Conservation (phyloP, 2,888 invertebrate species). For the Rhamnusium bicolor region DNA sequence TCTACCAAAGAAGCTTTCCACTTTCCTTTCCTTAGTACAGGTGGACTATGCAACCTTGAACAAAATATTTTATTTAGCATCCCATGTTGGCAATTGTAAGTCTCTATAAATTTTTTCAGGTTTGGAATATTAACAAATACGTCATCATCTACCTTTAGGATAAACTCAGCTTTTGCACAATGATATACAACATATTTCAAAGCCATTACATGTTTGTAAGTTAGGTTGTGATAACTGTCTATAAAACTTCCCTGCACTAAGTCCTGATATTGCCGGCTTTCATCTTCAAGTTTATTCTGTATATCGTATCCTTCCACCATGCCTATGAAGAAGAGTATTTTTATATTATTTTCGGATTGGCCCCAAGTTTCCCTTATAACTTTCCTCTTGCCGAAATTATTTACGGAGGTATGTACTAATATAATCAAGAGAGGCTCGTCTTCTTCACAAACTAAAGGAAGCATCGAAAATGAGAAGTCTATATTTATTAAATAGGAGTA, state of each 20-base stretch:
- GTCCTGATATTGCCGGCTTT: conserved; percentile 76
- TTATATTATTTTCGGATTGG: background rate
- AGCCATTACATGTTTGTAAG: conserved; percentile 87
- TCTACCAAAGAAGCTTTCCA: conserved; percentile 82
- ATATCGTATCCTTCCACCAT: background rate
- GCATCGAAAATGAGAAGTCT: conserved; percentile 18
- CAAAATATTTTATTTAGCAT: conserved; percentile 28
- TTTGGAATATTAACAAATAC: conserved; percentile 77
- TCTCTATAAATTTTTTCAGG: conserved; percentile 69
- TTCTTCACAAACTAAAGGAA: conserved; percentile 1
- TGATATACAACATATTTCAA: conserved; percentile 82
- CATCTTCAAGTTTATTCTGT: conserved; percentile 66
- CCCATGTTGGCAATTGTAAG: background rate
- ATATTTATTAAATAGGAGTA: conserved; percentile 28
- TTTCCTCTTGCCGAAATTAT: conserved; percentile 77
- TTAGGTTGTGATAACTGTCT: conserved; percentile 86
- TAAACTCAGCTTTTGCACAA: conserved; percentile 76
- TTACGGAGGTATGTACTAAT: conserved; percentile 81
- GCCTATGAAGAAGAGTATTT: conserved; percentile 22
- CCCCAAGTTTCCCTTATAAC: conserved; percentile 73
- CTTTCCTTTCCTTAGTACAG: conserved; percentile 68
- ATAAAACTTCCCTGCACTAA: conserved; percentile 84
- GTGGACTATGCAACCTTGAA: background rate
- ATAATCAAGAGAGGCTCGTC: conserved; percentile 73
- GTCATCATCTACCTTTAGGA: conserved; percentile 83